Percentiles rank a stretch among this genome's conserved stretches.
phyloP scores from a whole-genome alignment of 2,888 invertebrate species.

The Amphimallon solstitiale region DNA sequence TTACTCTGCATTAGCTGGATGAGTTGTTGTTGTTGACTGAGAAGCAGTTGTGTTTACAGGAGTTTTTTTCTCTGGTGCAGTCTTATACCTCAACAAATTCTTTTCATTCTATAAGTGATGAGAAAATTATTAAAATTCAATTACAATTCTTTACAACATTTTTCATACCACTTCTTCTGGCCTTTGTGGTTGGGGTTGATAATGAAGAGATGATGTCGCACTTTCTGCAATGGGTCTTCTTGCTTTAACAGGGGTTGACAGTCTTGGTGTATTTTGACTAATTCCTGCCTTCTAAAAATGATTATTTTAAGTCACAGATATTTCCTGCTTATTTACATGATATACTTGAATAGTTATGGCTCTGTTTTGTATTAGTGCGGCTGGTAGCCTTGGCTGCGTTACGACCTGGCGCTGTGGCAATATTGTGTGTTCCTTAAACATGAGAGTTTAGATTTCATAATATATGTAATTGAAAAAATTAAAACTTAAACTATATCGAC shows the following conservation, averaged over 20 bases:
- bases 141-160: too few species aligned
- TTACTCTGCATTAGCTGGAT: constrained; percentile 5
- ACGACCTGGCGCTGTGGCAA: constrained; percentile 27
- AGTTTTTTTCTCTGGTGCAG: constrained; percentile 2
- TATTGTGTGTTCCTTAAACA: constrained; percentile 18
- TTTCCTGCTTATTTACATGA: not conserved
- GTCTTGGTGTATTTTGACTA: not conserved
- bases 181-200: not conserved
- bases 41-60: constrained; percentile 4
- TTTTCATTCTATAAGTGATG: not conserved
- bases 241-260: constrained; percentile 4
- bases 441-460: too few species aligned
- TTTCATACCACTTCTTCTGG: constrained; percentile 13
- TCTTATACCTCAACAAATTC: constrained; percentile 6
- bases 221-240: constrained; percentile 13
- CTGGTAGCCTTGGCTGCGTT: constrained; percentile 7
- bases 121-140: too few species aligned
- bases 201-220: not conserved
- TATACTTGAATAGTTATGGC: constrained; percentile 5
- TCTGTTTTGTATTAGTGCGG: constrained; percentile 10
- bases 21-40: constrained; percentile 17
- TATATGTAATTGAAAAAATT: too few species aligned
- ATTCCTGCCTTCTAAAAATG: constrained; percentile 17
- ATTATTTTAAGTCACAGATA: not conserved
- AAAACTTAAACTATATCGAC: too few species aligned